Evolutionary conservation across 1,140 invertebrate genomes (phyloP).

Genomic region (Magallana gigas): DNA sequence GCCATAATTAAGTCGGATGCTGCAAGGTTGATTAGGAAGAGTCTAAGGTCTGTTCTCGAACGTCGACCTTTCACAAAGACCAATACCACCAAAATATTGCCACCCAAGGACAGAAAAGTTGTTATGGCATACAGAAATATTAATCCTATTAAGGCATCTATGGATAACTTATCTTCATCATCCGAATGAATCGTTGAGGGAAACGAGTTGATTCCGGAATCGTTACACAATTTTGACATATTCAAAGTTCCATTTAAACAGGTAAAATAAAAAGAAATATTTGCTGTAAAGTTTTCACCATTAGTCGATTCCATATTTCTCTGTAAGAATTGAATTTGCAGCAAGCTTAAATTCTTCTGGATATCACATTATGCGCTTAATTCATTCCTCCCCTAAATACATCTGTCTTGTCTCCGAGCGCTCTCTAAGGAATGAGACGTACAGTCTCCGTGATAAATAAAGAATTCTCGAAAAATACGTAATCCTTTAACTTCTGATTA

Average conservation of each 20-base stretch:
- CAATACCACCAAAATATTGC: slow-evolving; percentile 72
- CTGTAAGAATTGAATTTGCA: background rate
- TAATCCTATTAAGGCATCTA: slow-evolving; percentile 49
- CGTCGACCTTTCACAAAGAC: slow-evolving; percentile 70
- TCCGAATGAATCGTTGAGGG: background rate
- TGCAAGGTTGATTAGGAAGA: slow-evolving; percentile 89
- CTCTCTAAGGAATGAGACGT: background rate
- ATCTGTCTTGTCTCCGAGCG: background rate
- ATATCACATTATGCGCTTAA: background rate
- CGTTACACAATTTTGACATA: background rate
- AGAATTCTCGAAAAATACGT: background rate
- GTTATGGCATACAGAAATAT: slow-evolving; percentile 72
- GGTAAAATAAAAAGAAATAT: background rate
- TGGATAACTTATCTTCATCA: background rate
- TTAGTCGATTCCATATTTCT: background rate
- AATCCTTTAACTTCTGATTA: background rate
- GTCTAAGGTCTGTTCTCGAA: slow-evolving; percentile 71
- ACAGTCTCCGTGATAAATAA: background rate
- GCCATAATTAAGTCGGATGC: slow-evolving; percentile 78
- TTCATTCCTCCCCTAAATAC: background rate
- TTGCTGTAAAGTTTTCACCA: background rate
- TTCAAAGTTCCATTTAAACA: background rate
- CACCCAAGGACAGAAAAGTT: slow-evolving; percentile 70
- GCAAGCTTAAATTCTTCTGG: background rate
- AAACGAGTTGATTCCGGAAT: background rate